These are phyloP conservation scores for Picus viridis DNA, from an alignment of 2,797 vertebrate species.

Conservation along the genomic window DNA sequence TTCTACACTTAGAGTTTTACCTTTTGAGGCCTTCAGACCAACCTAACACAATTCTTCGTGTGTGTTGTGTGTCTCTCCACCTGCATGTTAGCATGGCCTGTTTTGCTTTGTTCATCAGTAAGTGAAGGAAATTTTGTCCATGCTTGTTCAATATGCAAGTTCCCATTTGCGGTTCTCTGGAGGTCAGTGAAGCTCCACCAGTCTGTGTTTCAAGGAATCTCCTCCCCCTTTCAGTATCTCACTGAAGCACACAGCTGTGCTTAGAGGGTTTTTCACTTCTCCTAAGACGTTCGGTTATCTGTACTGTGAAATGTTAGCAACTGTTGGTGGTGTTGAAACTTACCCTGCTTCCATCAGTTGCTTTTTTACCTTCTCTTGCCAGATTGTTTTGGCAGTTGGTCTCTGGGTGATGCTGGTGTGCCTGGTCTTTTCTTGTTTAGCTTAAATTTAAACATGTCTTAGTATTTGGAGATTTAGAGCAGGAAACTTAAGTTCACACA, in stretches of 20 bases:
- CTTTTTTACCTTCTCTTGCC: not conserved
- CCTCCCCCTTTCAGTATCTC: not conserved
- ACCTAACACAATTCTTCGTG: slow-evolving; percentile 75
- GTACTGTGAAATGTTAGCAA: not conserved
- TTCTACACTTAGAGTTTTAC: slow-evolving; percentile 64
- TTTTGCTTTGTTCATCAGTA: slow-evolving; percentile 42
- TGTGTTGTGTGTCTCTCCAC: slow-evolving; percentile 56
- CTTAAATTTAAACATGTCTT: not conserved
- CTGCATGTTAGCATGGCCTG: slow-evolving; percentile 65
- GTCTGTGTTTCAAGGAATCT: slow-evolving; percentile 20
- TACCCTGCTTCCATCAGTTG: not conserved
- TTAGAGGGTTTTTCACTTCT: not conserved
- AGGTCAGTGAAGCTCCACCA: slow-evolving; percentile 14
- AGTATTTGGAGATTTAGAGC: not conserved
- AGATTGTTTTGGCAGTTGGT: not conserved
- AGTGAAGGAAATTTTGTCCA: slow-evolving; percentile 59
- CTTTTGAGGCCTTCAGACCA: slow-evolving; percentile 70
- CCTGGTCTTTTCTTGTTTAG: not conserved
- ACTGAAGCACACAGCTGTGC: not conserved
- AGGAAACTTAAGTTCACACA: not conserved
- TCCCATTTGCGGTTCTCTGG: not conserved
- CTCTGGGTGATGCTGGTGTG: not conserved
- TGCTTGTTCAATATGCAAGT: not conserved
- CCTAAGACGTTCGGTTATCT: not conserved
- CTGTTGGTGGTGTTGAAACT: not conserved